Evolutionary conservation across 2,797 vertebrate species (phyloP).

Genomic region (Gymnodraco acuticeps): DNA sequence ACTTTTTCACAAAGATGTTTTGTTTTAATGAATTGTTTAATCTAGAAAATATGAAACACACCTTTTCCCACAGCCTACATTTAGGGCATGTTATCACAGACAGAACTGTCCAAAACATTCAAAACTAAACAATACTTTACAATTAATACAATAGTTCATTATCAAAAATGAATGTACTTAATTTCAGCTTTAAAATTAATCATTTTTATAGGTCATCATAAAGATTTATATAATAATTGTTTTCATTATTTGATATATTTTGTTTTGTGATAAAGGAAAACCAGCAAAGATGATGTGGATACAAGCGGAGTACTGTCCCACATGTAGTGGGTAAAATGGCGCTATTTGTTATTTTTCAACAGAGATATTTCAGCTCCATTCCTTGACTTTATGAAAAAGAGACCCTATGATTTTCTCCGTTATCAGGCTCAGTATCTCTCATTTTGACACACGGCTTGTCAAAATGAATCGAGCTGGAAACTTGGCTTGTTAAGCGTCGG

Average conservation of each 20-base stretch:
- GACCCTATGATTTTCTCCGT: constrained; percentile 43
- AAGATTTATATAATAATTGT: neutral
- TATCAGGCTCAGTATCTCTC: constrained; percentile 32
- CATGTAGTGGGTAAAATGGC: neutral
- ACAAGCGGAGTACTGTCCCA: neutral
- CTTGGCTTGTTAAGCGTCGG: constrained; percentile 58
- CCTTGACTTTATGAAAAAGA: constrained; percentile 15
- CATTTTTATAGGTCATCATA: neutral
- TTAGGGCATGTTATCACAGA: no score
- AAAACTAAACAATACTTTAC: neutral
- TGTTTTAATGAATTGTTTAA: no score
- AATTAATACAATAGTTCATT: neutral
- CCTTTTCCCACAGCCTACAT: no score
- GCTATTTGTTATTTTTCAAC: neutral
- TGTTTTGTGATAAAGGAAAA: neutral
- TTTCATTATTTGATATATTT: neutral
- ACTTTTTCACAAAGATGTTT: no score
- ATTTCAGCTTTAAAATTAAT: neutral
- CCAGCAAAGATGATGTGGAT: neutral
- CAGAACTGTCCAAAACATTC: no score
- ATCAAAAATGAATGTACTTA: neutral
- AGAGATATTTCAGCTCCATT: neutral
- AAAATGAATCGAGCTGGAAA: constrained; percentile 60
- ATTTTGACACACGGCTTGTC: constrained; percentile 47
- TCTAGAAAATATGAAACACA: no score